These are phyloP conservation scores for Xanthorhoe designata DNA, from an alignment of 2,888 invertebrate species.

Conservation along the genomic window DNA sequence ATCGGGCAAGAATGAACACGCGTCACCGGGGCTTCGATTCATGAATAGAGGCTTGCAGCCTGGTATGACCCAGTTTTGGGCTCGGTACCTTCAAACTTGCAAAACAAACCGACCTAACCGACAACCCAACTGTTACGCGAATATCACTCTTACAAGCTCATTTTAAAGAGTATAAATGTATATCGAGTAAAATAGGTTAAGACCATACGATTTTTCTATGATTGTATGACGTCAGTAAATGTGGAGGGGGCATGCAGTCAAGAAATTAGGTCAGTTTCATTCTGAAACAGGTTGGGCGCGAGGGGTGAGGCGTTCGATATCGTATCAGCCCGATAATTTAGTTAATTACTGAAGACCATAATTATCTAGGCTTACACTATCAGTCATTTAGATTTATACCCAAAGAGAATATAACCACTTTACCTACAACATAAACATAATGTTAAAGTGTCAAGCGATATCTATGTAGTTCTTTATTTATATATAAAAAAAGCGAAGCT, in stretches of 20 bases:
- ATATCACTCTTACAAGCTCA: constrained; percentile 39
- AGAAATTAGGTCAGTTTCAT: constrained; percentile 88
- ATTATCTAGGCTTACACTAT: constrained; percentile 4
- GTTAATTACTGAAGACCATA: constrained; percentile 46
- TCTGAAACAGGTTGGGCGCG: constrained; percentile 84
- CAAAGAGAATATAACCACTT: too few relatives aligned
- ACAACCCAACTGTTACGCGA: constrained; percentile 38
- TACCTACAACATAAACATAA: background rate
- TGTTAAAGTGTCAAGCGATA: background rate
- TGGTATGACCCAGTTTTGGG: constrained; percentile 88
- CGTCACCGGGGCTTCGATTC: constrained; percentile 80
- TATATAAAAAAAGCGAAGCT: background rate
- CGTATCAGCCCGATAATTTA: constrained; percentile 54
- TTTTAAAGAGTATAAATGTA: constrained; percentile 42
- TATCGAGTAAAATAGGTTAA: constrained; percentile 57
- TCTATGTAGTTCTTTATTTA: too few relatives aligned
- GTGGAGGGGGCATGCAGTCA: constrained; percentile 77
- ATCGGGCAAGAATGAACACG: constrained; percentile 76
- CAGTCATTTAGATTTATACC: background rate
- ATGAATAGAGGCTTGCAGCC: constrained; percentile 88
- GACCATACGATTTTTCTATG: constrained; percentile 54
- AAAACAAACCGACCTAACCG: constrained; percentile 53
- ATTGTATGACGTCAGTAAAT: constrained; percentile 85
- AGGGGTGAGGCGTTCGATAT: constrained; percentile 61
- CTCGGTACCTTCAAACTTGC: constrained; percentile 57